Base-by-base conservation (phyloP, 2,797 vertebrate species). In the Eptatretus atami region DNA sequence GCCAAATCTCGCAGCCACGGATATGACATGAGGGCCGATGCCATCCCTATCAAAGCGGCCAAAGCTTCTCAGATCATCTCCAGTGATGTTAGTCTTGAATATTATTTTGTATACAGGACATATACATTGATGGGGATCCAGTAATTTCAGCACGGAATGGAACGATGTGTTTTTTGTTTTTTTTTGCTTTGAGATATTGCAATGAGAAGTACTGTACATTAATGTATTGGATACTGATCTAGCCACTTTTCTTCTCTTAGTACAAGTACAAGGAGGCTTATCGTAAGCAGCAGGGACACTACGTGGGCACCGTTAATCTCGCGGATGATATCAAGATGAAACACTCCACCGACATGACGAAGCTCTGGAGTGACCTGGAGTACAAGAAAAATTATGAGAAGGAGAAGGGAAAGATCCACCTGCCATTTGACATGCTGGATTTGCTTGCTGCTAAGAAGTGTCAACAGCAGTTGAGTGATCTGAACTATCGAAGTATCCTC, bases 261-360 rank as follows among this genome's bases (percentile, higher is more conserved):
- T 87, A 82, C 69, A 90, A 90, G 65, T 93, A 90, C 71, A 78
- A 84, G 11, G 19, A 69, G 9, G 77, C 76, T 13, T 86, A 86
- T 1, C 80, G 83, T 64, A 82, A 77, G 65, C 82, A 87, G 73
- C 76, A 80, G 0, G 83, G 85, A 4, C 85, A 92, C 69, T 86
- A 86, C 3, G 79, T 92, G 2, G 85, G 88, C 6, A 79, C 81
- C 12, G 79, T 66, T 15, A 70, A 78, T 1, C 74, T 87, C 1
- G 66, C 77, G 12, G 83, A 83, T 53, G 82, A 92, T 67, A 80
- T 79, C 1, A 77, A 78, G 68, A 74, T 86, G 25, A 67, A 80
- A 65, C 74, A 84, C 74, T 82, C 79, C 53, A 15, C 92, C 9
- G 80, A 82, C 13, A 77, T 81, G 11, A 83, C 69, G 68, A 90